Evolutionary conservation across 1,140 invertebrate species (phyloP).

Genomic region (Drosophila bocki): DNA sequence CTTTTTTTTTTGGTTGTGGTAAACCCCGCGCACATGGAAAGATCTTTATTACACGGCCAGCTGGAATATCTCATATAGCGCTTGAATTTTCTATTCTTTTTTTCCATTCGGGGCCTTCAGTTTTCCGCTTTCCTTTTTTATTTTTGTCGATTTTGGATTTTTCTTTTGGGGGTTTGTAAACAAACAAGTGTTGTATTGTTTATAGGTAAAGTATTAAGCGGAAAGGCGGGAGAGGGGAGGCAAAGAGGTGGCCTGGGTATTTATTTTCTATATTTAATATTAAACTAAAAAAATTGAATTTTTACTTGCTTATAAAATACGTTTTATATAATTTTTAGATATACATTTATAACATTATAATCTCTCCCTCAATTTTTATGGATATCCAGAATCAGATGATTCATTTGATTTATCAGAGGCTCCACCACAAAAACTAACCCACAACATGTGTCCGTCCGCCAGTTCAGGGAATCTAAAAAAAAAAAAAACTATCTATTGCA

Average conservation of each 20-base stretch:
- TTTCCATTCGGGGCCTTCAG: not conserved
- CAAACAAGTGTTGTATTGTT: constrained; percentile 63
- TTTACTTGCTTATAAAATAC: not conserved
- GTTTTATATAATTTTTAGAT: not conserved
- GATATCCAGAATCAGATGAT: constrained; percentile 13
- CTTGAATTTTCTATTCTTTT: constrained; percentile 27
- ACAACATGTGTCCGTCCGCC: constrained; percentile 20
- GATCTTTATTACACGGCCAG: constrained; percentile 53
- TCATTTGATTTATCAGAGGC: constrained; percentile 9
- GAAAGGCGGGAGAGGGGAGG: not conserved
- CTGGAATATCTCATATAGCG: constrained; percentile 73
- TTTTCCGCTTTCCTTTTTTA: constrained; percentile 10
- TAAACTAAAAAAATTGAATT: not conserved
- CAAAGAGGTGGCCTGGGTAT: not conserved
- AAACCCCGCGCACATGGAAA: not conserved
- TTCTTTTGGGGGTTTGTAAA: constrained; percentile 48
- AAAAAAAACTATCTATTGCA: constrained; percentile 8
- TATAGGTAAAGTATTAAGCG: constrained; percentile 8
- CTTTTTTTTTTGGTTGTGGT: constrained; percentile 9
- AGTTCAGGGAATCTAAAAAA: not conserved
- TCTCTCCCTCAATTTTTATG: constrained; percentile 15
- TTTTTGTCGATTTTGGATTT: constrained; percentile 20
- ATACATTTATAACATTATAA: not conserved
- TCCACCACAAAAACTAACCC: constrained; percentile 10
- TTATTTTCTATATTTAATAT: not conserved